Evolutionary conservation across 2,113 vertebrate genomes (phyloP).

Genomic region (Passer montanus): DNA sequence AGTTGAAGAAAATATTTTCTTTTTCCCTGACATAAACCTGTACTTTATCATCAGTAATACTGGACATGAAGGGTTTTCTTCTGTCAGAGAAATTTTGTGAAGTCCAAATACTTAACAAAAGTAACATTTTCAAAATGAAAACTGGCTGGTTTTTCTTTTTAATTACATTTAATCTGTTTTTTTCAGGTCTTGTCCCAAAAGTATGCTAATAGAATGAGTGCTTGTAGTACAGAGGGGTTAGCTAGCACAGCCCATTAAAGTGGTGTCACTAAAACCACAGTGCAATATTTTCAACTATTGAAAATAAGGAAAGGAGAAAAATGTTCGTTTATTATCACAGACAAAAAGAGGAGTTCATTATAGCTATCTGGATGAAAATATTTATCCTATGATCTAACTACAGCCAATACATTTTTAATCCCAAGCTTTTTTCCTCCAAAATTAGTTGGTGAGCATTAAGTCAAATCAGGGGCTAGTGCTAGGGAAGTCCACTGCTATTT

Average conservation of each 20-base stretch:
- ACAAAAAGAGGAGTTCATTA: neutral
- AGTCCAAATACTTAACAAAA: neutral
- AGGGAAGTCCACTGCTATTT: neutral
- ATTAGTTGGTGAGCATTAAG: neutral
- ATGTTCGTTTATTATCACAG: neutral
- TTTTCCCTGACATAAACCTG: neutral
- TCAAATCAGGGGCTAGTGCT: neutral
- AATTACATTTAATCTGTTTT: neutral
- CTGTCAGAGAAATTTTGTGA: neutral
- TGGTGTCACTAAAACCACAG: neutral
- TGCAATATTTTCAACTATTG: neutral
- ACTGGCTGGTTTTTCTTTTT: neutral
- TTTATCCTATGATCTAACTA: neutral
- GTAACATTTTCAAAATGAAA: neutral
- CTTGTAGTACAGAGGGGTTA: neutral
- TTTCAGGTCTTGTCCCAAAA: neutral
- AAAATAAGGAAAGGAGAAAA: neutral
- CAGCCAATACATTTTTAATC: neutral
- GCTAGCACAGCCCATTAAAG: neutral
- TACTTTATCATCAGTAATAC: neutral
- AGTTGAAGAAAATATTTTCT: neutral
- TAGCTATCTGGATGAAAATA: neutral
- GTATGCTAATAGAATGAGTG: neutral
- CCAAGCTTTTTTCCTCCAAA: neutral
- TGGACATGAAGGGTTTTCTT: neutral